Base-by-base conservation (phyloP, 2,797 vertebrate genomes). In the Valencia hispanica region DNA sequence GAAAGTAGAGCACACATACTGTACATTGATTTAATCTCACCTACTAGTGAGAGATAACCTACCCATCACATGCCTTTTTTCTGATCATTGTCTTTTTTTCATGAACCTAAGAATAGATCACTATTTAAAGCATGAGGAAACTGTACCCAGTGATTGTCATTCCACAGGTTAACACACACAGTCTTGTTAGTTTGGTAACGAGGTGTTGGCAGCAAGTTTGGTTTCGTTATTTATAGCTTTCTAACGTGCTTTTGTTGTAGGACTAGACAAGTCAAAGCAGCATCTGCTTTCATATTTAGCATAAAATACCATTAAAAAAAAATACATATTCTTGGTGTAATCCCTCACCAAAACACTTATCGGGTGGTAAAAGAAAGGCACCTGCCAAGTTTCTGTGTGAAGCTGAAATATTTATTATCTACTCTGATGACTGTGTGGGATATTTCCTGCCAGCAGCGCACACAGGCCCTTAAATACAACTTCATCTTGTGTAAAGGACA, bases 351-450 rank as follows among this genome's bases (percentile, higher is more conserved):
- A 81, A 66, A 73, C 4, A 34, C 53, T 27, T 30, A 27, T 75
- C 63, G 22, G 25, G 55, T 81, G 72, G 47, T 66, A 66, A 34
- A 75, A 59, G 34, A 76, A 14, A 78, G 57, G 9, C 45, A 63
- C 32, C 34, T 55, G 68, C 68, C 45, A 79, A n/a, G 63, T 86
- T 79, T 75, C 61, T 83, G 59, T 84, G 79, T 76, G 68, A 79
- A 55, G 69, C 55, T 74, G 53, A 72, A 78, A 66, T 77, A 79
- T 78, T 83, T n/a, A 76, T 79, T 34, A 77, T 73, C 79, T 75
- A 76, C 27, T 2, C 51, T 32, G 66, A 71, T 61, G 68, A 53
- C 36, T 66, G 61, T 66, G 69, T 81, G 68, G 85, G 82, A 70
- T 59, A 22, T 86, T 86, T 86, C 83, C 80, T 84, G 70, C 18